phyloP scores from a whole-genome alignment of 1,140 invertebrate genomes.

The Bactericera cockerelli region DNA sequence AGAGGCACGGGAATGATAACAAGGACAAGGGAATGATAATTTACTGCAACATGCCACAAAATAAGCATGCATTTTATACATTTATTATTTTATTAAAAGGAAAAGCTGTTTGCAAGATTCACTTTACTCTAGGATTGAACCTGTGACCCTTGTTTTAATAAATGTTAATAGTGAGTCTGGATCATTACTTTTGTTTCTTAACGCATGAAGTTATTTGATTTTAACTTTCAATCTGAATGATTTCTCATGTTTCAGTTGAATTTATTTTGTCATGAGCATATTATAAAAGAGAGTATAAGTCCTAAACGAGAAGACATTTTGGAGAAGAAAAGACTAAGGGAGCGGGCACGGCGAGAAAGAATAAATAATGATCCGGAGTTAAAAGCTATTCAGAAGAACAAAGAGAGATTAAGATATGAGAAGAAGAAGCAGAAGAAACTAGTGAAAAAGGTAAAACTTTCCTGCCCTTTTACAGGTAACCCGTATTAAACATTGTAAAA shows the following conservation, averaged over 20 bases:
- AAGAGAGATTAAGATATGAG: not conserved
- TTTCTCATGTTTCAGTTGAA: not conserved
- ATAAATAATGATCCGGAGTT: not conserved
- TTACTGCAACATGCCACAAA: not conserved
- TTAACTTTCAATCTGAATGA: not conserved
- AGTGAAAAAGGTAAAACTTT: not conserved
- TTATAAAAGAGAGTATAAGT: not conserved
- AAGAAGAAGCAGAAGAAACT: not conserved
- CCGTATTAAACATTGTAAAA: too few relatives aligned
- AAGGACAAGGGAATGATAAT: not conserved
- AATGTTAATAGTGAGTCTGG: too few relatives aligned
- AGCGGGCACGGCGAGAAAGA: not conserved
- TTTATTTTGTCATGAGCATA: not conserved
- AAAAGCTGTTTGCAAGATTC: too few relatives aligned
- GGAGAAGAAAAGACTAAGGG: not conserved
- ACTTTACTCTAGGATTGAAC: too few relatives aligned
- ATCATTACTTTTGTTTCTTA: too few relatives aligned
- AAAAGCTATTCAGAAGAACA: not conserved
- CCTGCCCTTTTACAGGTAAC: not conserved
- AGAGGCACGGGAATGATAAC: not conserved
- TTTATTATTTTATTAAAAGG: too few relatives aligned
- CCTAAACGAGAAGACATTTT: not conserved
- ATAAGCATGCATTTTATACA: not conserved
- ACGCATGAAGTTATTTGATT: too few relatives aligned
- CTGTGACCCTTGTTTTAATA: too few relatives aligned